Base-by-base conservation (phyloP, 2,888 invertebrate genomes). In the Hipparchia sbordonii region DNA sequence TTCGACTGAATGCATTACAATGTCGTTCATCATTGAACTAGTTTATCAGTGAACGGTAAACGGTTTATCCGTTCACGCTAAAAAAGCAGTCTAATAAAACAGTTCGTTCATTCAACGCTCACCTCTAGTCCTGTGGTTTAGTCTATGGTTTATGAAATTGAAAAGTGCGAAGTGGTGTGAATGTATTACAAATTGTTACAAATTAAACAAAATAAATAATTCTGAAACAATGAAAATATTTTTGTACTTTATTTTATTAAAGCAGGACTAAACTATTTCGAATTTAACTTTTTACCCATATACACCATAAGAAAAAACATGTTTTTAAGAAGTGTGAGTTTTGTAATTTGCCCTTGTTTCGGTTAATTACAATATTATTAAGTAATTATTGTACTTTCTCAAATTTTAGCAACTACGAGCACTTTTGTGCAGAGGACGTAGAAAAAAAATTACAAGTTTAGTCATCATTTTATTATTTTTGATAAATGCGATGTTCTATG, bases 401-500 rank as follows among this genome's bases (percentile, higher is more conserved):
- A 45, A 48, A 39, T 74, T 76, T 62, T 84, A 92, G 92, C 89
- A 89, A 74, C 86, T 85, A 77, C 89, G 88, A 84, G 84, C 88
- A 46, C 77, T 91, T 66, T 73, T 90, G 57, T 93, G 91, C 77
- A 85, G 93, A 82, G 91, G 93, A 51, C 86, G 93, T 57, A 92
- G 89, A 80, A 93, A 92, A 84, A 92, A 88, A 80, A 85, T 92
- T 72, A 77, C 85, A 52, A 81, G 85, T 59, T 82, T 93, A 73
- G 73, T 86, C 76, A 77, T 91, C 8, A 80, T 91, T 77, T 81
- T 93, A 67, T 76, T 91, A 77, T 81, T 90, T 80, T 82, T 93
- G 74, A 77, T 92, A 67, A 90, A 93, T 84, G 89, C 91, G 56
- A 87, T 92, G 86, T 81, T 92, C 70, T 93, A 90, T 83, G 87